Evolutionary conservation across 2,797 vertebrate genomes (phyloP).

Genomic region (Xenops minutus): DNA sequence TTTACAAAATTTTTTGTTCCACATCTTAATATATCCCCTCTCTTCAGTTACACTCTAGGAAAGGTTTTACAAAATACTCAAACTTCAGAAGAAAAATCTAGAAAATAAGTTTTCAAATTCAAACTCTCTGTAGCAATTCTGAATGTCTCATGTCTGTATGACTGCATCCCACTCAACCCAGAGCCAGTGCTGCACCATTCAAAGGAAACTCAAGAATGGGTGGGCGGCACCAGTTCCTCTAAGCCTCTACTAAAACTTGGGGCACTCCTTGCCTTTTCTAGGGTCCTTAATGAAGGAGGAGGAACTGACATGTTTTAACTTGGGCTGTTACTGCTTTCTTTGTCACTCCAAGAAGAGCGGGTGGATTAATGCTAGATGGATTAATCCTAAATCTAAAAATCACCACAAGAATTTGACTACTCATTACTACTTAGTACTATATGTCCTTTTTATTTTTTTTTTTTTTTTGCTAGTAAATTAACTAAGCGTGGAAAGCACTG

Average conservation of each 20-base stretch:
- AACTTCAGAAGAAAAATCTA: neutral
- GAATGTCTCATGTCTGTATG: neutral
- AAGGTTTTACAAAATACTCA: neutral
- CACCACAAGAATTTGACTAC: neutral
- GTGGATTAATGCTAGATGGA: neutral
- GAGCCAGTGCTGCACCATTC: neutral
- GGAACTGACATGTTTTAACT: neutral
- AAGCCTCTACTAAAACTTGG: neutral
- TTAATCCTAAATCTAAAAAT: neutral
- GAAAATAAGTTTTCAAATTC: neutral
- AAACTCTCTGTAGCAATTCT: neutral
- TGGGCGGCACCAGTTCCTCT: neutral
- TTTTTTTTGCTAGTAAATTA: neutral
- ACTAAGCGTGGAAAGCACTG: neutral
- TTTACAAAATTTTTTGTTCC: neutral
- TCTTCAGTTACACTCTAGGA: neutral
- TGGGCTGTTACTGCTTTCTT: neutral
- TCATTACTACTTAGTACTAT: neutral
- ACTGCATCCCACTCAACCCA: neutral
- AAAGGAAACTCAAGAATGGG: neutral
- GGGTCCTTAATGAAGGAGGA: neutral
- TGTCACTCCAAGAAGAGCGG: neutral
- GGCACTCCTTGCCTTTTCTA: neutral
- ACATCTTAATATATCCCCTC: neutral
- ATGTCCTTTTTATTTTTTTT: too few species aligned